Base-by-base conservation (phyloP, 64 coral and sea anemone genomes). In the Astreopora myriophthalma region DNA sequence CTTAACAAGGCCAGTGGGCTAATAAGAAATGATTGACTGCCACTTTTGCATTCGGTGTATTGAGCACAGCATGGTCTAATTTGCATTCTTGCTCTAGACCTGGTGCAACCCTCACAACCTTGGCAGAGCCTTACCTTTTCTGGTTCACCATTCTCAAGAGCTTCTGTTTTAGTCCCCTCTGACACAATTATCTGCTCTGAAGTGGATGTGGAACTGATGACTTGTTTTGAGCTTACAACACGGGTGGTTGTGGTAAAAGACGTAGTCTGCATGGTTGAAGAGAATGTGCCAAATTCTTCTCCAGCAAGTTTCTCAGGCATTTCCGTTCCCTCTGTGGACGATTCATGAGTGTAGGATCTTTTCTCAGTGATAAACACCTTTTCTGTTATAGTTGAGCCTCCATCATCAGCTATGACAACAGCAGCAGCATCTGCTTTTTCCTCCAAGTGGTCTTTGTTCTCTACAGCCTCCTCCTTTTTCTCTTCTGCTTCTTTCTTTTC, bases 241-340 rank as follows among this genome's bases (percentile, higher is more conserved):
- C 95, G 71, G 2, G 90, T 93, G 37, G 94, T 96, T 6, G 91
- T 97, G 72, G 93, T 75, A 8, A 97, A 74, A 48, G 80, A 93
- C 22, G 78, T 51, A 32, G 36, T 94, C 36, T 94, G 80, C 29
- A 69, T 67, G 11, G 85, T 66, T 0, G 86, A 73, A 6, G 89
- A 88, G 19, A 91, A 77, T 12, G 52, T 29, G 12, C 57, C 68
- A 0, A 29, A 75, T 40, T 93, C 86, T 23, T 86, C 78, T 2
- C 74, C 38, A 49, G 83, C 55, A 33, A 83, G 31, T 68, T 90
- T 39, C 85, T 94, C 70, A 70, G 89, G 88, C 29, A 69, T 77
- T 48, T 88, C 87, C 24, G 75, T 76, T 65, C 73, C 85, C 62
- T 94, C 87, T n/a, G 44, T 85, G 9, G 90, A 93, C 3, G 86